Conservation (phyloP, 2,888 invertebrate genomes). For the Protodeltote pygarga region DNA sequence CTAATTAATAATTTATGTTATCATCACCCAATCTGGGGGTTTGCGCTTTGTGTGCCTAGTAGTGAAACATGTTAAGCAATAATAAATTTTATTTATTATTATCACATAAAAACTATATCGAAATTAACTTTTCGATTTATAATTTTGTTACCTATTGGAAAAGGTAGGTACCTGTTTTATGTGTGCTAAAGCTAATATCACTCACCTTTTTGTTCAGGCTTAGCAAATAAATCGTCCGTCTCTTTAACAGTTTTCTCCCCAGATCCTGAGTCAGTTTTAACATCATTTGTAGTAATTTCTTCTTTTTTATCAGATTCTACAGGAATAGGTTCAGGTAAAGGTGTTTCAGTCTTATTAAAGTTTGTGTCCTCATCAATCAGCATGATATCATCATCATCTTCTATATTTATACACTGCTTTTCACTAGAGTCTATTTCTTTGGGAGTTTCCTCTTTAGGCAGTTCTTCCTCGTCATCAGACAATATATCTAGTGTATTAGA, state of each 20-base stretch:
- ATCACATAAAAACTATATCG: too few relatives aligned
- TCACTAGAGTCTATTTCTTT: conserved; percentile 35
- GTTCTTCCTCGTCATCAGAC: conserved; percentile 77
- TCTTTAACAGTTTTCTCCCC: conserved; percentile 32
- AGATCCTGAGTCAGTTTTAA: conserved; percentile 36
- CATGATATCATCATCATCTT: conserved; percentile 81
- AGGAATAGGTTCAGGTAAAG: conserved; percentile 27
- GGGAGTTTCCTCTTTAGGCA: conserved; percentile 26
- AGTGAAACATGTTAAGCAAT: too few relatives aligned
- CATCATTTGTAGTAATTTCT: conserved; percentile 22
- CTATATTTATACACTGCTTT: conserved; percentile 71
- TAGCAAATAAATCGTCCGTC: conserved; percentile 26
- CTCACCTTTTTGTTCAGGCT: conserved; percentile 48
- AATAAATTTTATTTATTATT: too few relatives aligned
- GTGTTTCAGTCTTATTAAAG: conserved; percentile 35
- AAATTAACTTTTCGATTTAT: too few relatives aligned
- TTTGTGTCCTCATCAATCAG: conserved; percentile 73
- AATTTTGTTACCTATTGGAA: too few relatives aligned
- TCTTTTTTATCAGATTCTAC: conserved; percentile 25
- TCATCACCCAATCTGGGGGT: too few relatives aligned
- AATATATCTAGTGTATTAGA: conserved; percentile 76
- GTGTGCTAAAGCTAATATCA: not conserved
- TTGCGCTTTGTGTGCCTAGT: too few relatives aligned
- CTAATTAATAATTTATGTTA: too few relatives aligned
- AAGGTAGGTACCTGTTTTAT: too few relatives aligned